Base-by-base conservation (phyloP, 2,797 vertebrate species). In the Oryzias sinensis region DNA sequence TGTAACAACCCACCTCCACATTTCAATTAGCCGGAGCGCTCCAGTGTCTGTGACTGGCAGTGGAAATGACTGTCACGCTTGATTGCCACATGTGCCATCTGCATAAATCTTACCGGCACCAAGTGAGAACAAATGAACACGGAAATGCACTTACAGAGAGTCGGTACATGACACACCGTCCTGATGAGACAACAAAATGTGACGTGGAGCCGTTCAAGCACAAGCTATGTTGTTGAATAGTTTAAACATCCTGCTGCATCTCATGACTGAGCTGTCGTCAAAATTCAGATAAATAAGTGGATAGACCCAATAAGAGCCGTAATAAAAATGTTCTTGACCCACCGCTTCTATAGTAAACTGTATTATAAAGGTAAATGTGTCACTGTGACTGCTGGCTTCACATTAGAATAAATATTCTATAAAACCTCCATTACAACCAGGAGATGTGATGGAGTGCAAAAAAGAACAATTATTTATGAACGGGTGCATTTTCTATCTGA, bases 11-110 rank as follows among this genome's bases (percentile, higher is more conserved):
- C 58, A 62, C 48, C 52, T 50, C 70, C 59, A 64, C 33, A 24
- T 53, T 57, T 68, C 57, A 74, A 66, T 82, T 75, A 79, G 51
- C 9, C 9, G 1, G 4, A 43, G 50, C 63, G 60, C 53, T 62
- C 51, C 4, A 53, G 62, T 65, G 56, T 54, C 56, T 37, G 43
- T 45, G 43, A 45, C 7, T 45, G 43, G 18, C 25, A 3, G 33
- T 11, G 33, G 9, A 11, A 37, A 37, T 51, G 53, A 53, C 70
- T 37, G 33, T 41, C 43, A 62, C 3, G 17, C 59, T 46, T 14
- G 43, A 59, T 51, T 8, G 52, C 66, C 72, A 60, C 17, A 54
- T 56, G 61, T 56, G 46, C 61, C 37, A 56, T 69, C 47, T 29
- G 59, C 41, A 65, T 47, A 45, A 68, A 74, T 68, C 47, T 25